Evolutionary conservation across 2,888 invertebrate species (phyloP).

Genomic region (Scaptomyza caliginosa): DNA sequence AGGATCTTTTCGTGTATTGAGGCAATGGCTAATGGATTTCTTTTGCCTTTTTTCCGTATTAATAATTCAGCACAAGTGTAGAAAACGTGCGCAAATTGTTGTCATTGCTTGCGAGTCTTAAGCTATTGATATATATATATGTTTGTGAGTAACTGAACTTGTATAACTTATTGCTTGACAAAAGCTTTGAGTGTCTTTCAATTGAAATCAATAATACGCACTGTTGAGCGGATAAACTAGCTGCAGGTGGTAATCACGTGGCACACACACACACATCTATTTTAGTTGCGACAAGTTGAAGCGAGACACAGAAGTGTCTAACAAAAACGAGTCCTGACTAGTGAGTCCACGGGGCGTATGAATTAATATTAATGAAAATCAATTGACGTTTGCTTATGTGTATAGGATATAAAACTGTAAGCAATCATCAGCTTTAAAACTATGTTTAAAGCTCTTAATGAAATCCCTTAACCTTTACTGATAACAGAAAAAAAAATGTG

Average conservation of each 20-base stretch:
- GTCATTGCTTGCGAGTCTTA: not conserved
- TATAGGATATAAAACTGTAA: too few relatives aligned
- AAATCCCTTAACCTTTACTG: too few relatives aligned
- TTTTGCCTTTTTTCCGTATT: slow-evolving; percentile 20
- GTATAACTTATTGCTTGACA: not conserved
- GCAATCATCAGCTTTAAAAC: too few relatives aligned
- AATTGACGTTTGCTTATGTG: not conserved
- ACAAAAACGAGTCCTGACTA: not conserved
- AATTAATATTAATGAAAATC: not conserved
- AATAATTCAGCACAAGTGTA: slow-evolving; percentile 34
- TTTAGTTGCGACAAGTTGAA: slow-evolving; percentile 8
- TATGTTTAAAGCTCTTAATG: too few relatives aligned
- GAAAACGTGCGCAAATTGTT: slow-evolving; percentile 28
- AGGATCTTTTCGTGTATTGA: slow-evolving; percentile 12
- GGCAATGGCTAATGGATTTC: slow-evolving; percentile 31
- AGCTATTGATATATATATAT: not conserved
- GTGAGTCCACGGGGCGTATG: slow-evolving; percentile 2
- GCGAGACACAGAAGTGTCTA: slow-evolving; percentile 4
- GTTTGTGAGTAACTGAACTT: too few relatives aligned
- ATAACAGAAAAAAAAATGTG: too few relatives aligned
- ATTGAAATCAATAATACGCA: slow-evolving; percentile 47
- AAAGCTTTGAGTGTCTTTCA: not conserved
- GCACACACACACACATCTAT: slow-evolving; percentile 1
- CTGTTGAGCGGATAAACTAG: slow-evolving; percentile 12
- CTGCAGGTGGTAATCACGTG: slow-evolving; percentile 17